Base-by-base conservation (phyloP, 2,888 invertebrate genomes). In the Toxonevra muliebris region DNA sequence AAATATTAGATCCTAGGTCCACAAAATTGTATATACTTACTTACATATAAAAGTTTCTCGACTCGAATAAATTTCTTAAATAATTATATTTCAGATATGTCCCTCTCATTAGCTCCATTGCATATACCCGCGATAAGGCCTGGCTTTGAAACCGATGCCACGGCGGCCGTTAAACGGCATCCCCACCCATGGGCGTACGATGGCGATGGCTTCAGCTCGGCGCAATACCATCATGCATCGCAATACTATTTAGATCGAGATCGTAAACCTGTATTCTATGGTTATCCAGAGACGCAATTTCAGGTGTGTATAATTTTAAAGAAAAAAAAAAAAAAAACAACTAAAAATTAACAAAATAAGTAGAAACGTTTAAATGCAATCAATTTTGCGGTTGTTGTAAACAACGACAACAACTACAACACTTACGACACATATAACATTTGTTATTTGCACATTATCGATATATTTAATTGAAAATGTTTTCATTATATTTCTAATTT, bases 61-160 rank as follows among this genome's bases (percentile, higher is more conserved):
- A 48, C 1, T 8, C 11, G 15, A 48, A 10, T 4, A 13, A 57
- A 41, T 30, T 40, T 30, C 7, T 30, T 30, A 30, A n/a, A 12
- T 53, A 30, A 69, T 70, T 57, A 50, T 61, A 48, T 71, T 77
- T 62, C 72, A 83, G 91, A 86, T 89, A 92, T 69, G 90, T 91
- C 70, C 75, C 80, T 85, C 74, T 82, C 84, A 80, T 79, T 83
- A 85, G 93, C 93, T 73, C 92, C 92, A 69, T 88, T 95, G 73
- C 95, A 95, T 88, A 95, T 95, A 86, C 95, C 95, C 75, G 95
- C 95, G 80, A 95, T 95, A 86, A 89, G 94, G 81, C 86, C 88
- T 68, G 88, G 86, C 76, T 91, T 87, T 82, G 88, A 86, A 74
- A 76, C 85, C 70, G 86, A 86, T 77, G 74, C 72, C 69, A 80